Conservation (phyloP, 2,888 invertebrate genomes). For the Brenthis hecate region DNA sequence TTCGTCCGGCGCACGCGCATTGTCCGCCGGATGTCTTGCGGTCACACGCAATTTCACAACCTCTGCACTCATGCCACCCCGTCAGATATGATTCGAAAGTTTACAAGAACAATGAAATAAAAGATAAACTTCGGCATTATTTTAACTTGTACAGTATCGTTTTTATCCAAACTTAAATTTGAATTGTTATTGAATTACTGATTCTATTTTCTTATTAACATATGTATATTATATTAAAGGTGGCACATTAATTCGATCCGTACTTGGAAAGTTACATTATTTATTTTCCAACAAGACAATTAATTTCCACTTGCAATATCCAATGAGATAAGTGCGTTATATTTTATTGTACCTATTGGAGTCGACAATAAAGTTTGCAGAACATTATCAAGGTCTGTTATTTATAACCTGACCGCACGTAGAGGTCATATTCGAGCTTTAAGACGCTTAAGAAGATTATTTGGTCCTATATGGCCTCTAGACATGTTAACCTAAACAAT, state of each 20-base stretch:
- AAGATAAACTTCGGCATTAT: neutral
- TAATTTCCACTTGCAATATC: slow-evolving; percentile 42
- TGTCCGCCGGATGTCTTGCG: slow-evolving; percentile 80
- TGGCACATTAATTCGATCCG: neutral
- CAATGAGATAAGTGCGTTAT: slow-evolving; percentile 41
- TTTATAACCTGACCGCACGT: slow-evolving; percentile 45
- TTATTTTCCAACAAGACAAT: slow-evolving; percentile 37
- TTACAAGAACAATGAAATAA: slow-evolving; percentile 11
- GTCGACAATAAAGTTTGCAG: slow-evolving; percentile 40
- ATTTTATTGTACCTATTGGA: slow-evolving; percentile 42
- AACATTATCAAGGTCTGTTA: slow-evolving; percentile 46
- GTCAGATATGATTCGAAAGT: slow-evolving; percentile 51
- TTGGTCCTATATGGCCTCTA: slow-evolving; percentile 48
- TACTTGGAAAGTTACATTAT: slow-evolving; percentile 7
- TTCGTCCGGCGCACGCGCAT: slow-evolving; percentile 65
- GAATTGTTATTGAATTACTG: neutral
- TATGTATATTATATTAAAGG: neutral
- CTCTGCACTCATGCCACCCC: slow-evolving; percentile 64
- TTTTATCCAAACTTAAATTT: neutral
- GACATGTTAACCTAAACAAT: slow-evolving; percentile 54
- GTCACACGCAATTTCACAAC: slow-evolving; percentile 81
- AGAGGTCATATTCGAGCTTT: slow-evolving; percentile 46
- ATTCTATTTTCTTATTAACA: neutral
- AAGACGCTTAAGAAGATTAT: slow-evolving; percentile 42
- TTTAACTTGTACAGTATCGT: neutral